Base-by-base conservation (phyloP, 1,140 invertebrate genomes). In the Berghia stephanieae region DNA sequence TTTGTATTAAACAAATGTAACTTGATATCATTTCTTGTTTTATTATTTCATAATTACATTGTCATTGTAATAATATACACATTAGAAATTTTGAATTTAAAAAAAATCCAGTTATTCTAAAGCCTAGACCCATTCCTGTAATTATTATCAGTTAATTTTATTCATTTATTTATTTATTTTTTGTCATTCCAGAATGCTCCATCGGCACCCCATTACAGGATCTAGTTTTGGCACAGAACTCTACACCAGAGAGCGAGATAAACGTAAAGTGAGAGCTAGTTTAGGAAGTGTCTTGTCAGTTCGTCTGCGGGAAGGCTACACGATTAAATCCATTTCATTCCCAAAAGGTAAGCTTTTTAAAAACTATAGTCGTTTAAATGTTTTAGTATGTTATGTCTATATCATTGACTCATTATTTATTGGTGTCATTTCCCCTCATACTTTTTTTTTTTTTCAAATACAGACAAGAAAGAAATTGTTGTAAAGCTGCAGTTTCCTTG, bases 221-320 rank as follows among this genome's bases (percentile, higher is more conserved):
- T 76, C 80, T 49, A 84, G 78, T 40, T 78, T 77, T 77, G 83
- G 83, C n/a, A 72, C 80, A 70, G 83, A 84, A 21, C 77, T 93
- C 55, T 87, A 94, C 40, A 89, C 91, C 52, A 94, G 94, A 84
- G 93, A 92, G 82, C 93, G 94, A 83, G 90, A 91, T 49, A 93
- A 94, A 81, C 91, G 92, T 67, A 92, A 92, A 83, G 90, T 94
- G 36, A 92, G 90, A 80, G 92, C 92, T 49, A 92, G 92, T 31
- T 89, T 95, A 42, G 90, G 92, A 69, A 93, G 92, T 86, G 90
- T 96, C 63, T 86, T 96, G 44, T 94, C 94, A 43, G 93, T 94
- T 84, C 88, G 95, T 49, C 88, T 96, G 36, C 89, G 94, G 42
- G 95, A 96, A 89, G 95, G 95, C 46, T 96, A 94, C 87, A 92